Evolutionary conservation across 2,888 invertebrate species (phyloP).

Genomic region (Sclerodermus sp.): DNA sequence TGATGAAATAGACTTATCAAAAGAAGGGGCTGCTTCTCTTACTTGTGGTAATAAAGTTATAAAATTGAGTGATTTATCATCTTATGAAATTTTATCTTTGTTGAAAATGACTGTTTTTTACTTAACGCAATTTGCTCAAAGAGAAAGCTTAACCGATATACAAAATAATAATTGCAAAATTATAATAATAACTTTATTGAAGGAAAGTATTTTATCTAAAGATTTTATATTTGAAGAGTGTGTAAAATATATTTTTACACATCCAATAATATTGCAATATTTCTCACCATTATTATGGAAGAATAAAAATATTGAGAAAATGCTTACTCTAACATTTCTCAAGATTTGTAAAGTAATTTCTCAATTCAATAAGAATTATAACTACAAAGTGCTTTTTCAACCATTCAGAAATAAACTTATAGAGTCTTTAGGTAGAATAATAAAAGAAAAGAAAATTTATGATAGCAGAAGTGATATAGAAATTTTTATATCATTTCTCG

Average conservation of each 20-base stretch:
- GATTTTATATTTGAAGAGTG: slow-evolving; percentile 30
- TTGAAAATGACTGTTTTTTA: slow-evolving; percentile 44
- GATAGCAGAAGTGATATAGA: slow-evolving; percentile 45
- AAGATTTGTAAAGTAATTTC: slow-evolving; percentile 32
- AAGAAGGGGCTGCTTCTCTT: no score
- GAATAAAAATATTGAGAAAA: slow-evolving; percentile 32
- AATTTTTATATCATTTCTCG: slow-evolving; percentile 52
- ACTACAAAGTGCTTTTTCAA: slow-evolving; percentile 43
- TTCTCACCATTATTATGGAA: slow-evolving; percentile 50
- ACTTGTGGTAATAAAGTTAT: slow-evolving; percentile 19
- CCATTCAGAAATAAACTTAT: slow-evolving; percentile 64
- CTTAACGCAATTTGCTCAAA: slow-evolving; percentile 40
- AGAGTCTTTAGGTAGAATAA: slow-evolving; percentile 57
- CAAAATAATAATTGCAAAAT: slow-evolving; percentile 32
- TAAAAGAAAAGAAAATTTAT: slow-evolving; percentile 43
- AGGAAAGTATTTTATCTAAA: neutral
- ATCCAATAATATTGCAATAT: slow-evolving; percentile 53
- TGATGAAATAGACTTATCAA: slow-evolving; percentile 36
- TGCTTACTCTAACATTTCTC: slow-evolving; percentile 47
- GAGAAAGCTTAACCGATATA: slow-evolving; percentile 25
- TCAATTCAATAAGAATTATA: slow-evolving; percentile 23
- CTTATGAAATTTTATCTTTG: slow-evolving; percentile 10
- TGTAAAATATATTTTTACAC: slow-evolving; percentile 50
- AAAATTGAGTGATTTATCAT: slow-evolving; percentile 18
- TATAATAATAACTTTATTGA: slow-evolving; percentile 36